Base-by-base conservation (phyloP, 2,113 vertebrate genomes). In the Erpornis zantholeuca region DNA sequence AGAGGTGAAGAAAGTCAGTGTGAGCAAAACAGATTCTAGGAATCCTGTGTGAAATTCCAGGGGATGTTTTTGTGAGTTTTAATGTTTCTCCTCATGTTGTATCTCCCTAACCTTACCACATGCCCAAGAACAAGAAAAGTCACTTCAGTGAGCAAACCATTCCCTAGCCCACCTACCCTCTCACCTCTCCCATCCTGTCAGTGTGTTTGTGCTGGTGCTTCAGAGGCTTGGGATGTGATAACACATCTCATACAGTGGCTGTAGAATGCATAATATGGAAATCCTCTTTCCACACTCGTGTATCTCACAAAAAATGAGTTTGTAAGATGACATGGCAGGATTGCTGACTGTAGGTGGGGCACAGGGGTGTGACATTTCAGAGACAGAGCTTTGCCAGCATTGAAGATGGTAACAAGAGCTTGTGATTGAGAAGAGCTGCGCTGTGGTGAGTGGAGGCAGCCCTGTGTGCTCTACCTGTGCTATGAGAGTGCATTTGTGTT, bases 101-200 rank as follows among this genome's bases (percentile, higher is more conserved):
- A 56, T 65, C 3, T 17, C 38, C 29, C 17, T 61, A 25, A 15
- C 15, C 9, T 3, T 38, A 38, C 8, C 5, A 23, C 0, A 0
- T 0, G 0, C 11, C 8, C 36, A 50, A 22, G 57, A 84, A 49
- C 28, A 57, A 28, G 35, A 64, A 33, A 76, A 69, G 47, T 22
- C 72, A 33, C 25, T 69, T 53, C 0, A 66, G 52, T 36, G 36
- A 17, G 6, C 40, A 79, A 59, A 45, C 19, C 16, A 6, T 6
- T 40, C 10, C 70, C 53, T 54, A 38, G 17, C 44, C 25, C 35
- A 28, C 27, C 40, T 31, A 11, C 22, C 12, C 38, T 50, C 11
- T 59, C 13, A 12, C 3, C 16, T 35, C 21, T 83, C 31, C 50
- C 25, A 28, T 36, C 28, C 24, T 19, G 10, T n/a, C 47, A 4